A percentile compares a stretch with the other conserved stretches of the same genome.
phyloP scores from a whole-genome alignment of 2,888 invertebrate species.

The Odontomyia ornata region DNA sequence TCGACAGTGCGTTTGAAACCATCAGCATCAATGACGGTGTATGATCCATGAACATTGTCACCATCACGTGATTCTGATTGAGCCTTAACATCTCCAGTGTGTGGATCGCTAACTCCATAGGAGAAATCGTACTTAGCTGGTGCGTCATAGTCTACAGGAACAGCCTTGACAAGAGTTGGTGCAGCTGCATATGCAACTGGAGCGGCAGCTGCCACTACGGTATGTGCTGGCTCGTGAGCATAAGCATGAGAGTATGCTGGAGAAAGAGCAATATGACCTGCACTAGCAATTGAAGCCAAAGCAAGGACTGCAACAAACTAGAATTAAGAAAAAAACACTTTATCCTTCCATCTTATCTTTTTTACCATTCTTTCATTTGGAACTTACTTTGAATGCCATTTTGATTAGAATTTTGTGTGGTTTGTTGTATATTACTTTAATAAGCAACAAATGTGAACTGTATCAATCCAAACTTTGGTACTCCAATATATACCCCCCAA shows the following conservation, averaged over 20 bases:
- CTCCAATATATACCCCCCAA: constrained; percentile 37
- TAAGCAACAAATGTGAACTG: constrained; percentile 42
- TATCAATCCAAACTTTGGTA: not conserved
- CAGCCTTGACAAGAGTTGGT: constrained; percentile 10
- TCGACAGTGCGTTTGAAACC: constrained; percentile 67
- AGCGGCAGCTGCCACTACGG: constrained; percentile 14
- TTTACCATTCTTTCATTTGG: not conserved
- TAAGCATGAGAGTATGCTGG: constrained; percentile 37
- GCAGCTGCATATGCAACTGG: constrained; percentile 25
- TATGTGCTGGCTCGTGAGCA: constrained; percentile 26
- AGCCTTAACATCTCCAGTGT: constrained; percentile 67
- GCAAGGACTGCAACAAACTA: constrained; percentile 48
- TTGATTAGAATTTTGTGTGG: constrained; percentile 7
- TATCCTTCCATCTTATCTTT: not conserved
- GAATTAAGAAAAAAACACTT: constrained; percentile 6
- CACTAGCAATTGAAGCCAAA: constrained; percentile 39
- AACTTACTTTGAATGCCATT: constrained; percentile 46
- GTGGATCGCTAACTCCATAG: constrained; percentile 66
- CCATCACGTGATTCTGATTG: constrained; percentile 67
- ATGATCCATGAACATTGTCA: constrained; percentile 66
- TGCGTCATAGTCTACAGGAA: constrained; percentile 50
- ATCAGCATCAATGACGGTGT: constrained; percentile 67
- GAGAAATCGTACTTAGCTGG: constrained; percentile 65
- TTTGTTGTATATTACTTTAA: constrained; percentile 27
- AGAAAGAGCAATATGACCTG: constrained; percentile 42